Evolutionary conservation across 2,797 vertebrate species (phyloP), one percentile per base, ranked within the genome.

Genomic region (Mycteria americana): DNA sequence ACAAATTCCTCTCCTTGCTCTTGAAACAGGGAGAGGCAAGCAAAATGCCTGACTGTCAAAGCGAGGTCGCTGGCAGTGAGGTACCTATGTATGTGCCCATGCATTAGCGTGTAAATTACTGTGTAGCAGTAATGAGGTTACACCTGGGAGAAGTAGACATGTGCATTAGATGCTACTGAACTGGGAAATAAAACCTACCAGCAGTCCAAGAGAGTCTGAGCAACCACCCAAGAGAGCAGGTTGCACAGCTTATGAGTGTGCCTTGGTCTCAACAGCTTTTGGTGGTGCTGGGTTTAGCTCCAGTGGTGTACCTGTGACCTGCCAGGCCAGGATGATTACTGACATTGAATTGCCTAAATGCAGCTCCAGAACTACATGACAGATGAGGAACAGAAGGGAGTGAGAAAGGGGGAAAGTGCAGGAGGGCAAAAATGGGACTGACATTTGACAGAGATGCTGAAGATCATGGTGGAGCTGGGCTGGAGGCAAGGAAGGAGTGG

Each of bases 241-340:
- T 3, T 70, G 28, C 31, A 18, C 50, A 56, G 45, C 15, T 7
- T 14, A 7, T 7, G 22, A 45, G 17, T 3, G 7, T 22, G 62
- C 43, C 27, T 24, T 7, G 18, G 45, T 59, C 30, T 50, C 56
- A 25, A 5, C 39, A 69, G 27, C 10, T 77, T 46, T 37, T 83
- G 64, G 54, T 54, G 6, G 30, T 45, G 48, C 68, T 18, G 30
- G 19, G 7, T 76, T 81, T 14, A 43, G 24, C 45, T 70, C 62
- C 0, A 1, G 23, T 10, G 28, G 5, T 7, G 10, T 8, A 13
- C 7, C 41, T 28, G 30, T 25, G 43, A 53, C 37, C 45, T 13
- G 30, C 35, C 33, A 51, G 69, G 35, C 69, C 62, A 75, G 46
- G 19, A 13, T 9, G 11, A 22, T 10, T 50, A 15, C n/a, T 37